phyloP scores from a whole-genome alignment of 2,888 invertebrate species.

The Morpho achilles region DNA sequence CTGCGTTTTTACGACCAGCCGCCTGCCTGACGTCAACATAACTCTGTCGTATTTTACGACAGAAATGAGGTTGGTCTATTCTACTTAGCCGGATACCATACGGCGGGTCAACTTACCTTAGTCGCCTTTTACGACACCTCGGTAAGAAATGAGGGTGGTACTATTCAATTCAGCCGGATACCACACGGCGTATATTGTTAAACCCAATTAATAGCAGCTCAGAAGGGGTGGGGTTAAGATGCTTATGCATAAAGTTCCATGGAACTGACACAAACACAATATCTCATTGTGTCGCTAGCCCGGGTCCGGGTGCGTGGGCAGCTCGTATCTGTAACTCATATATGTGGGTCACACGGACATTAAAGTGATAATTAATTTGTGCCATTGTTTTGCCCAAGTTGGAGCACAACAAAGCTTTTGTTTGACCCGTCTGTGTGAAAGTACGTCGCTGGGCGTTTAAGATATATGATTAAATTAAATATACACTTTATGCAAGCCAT shows the following conservation, averaged over 20 bases:
- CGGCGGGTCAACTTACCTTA: too few relatives aligned
- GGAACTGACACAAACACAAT: constrained; percentile 34
- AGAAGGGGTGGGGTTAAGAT: constrained; percentile 9
- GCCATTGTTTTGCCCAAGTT: constrained; percentile 31
- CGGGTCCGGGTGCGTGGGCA: constrained; percentile 40
- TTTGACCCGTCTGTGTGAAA: constrained; percentile 21
- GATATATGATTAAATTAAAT: constrained; percentile 3
- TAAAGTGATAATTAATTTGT: constrained; percentile 38
- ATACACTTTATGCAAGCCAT: too few relatives aligned
- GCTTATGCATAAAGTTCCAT: constrained; percentile 31
- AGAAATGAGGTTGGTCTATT: too few relatives aligned
- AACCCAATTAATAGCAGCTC: background rate
- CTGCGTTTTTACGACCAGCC: too few relatives aligned
- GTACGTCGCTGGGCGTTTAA: constrained; percentile 19
- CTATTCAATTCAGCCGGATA: too few relatives aligned
- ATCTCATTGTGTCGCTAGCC: constrained; percentile 46
- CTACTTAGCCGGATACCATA: too few relatives aligned
- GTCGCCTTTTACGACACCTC: too few relatives aligned
- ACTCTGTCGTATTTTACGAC: too few relatives aligned
- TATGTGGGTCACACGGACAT: constrained; percentile 44
- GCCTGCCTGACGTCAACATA: too few relatives aligned
- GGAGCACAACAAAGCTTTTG: constrained; percentile 27
- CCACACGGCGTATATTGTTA: background rate
- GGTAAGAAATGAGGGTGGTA: too few relatives aligned
- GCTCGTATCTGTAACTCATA: constrained; percentile 30